These are phyloP conservation scores for Eurois occulta DNA, from an alignment of 2,888 invertebrate genomes.

Conservation along the genomic window DNA sequence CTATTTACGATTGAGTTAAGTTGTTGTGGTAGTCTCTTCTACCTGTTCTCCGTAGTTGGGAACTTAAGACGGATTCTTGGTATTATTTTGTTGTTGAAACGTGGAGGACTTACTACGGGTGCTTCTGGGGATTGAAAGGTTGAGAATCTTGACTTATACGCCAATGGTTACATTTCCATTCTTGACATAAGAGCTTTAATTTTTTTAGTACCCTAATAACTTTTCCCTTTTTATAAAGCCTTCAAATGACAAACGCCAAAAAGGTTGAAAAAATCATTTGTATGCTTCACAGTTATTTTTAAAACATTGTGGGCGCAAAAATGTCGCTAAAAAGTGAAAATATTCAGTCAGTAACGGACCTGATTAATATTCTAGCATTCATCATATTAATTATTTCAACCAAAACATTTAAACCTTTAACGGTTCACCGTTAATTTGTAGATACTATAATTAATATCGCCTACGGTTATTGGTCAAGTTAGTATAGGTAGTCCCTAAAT, in stretches of 20 bases:
- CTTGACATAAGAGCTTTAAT: too few species aligned
- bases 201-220: too few species aligned
- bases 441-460: slow-evolving; percentile 15
- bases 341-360: background rate
- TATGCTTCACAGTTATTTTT: background rate
- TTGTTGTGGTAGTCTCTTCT: slow-evolving; percentile 43
- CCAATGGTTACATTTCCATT: background rate
- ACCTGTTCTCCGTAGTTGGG: slow-evolving; percentile 35
- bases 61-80: slow-evolving; percentile 14
- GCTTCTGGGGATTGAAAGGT: slow-evolving; percentile 6
- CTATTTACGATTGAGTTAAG: slow-evolving; percentile 66
- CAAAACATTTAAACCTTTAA: slow-evolving; percentile 12
- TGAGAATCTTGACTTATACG: background rate
- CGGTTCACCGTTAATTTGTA: slow-evolving; percentile 22
- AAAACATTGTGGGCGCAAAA: slow-evolving; percentile 1
- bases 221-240: background rate
- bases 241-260: background rate
- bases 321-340: background rate
- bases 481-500: slow-evolving; percentile 20
- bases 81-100: slow-evolving; percentile 14
- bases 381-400: slow-evolving; percentile 27
- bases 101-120: background rate
- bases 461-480: background rate
- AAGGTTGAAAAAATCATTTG: background rate
- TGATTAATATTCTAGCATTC: slow-evolving; percentile 18